Base-by-base conservation (phyloP, 2,888 invertebrate species). In the Drosophila testacea region DNA sequence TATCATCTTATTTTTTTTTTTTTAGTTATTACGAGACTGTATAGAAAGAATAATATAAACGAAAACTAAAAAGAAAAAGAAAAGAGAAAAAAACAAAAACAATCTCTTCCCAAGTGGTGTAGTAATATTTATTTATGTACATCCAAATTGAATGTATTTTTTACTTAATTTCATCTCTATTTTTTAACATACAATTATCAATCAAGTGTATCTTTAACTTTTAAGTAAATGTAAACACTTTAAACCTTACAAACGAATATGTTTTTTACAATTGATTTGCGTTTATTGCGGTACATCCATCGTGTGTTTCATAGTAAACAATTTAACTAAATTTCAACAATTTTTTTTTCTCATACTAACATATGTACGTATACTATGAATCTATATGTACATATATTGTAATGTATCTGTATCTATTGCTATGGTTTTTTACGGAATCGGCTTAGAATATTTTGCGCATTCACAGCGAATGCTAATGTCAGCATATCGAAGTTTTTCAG, bases 401-500 rank as follows among this genome's bases (percentile, higher is more conserved):
- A 34, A 2, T 52, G 38, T 54, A 41, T 41, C 30, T 54, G 39
- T 34, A 44, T 38, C 22, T 32, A 38, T 44, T 44, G 27, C 22
- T 48, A 27, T 9, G 73, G 32, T 27, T 67, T 67, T 61, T 36
- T 69, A 34, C 57, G 65, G 2, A 50, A 27, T 22, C 64, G 69
- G 6, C 36, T 60, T 9, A 83, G 4, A 2, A 76, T 39, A 4
- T 85, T 92, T 78, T 93, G 92, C 69, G 95, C 55, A 90, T 93
- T 94, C 11, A 96, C 95, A 92, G 93, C 93, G 52, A 95, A 90
- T 3, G 96, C 94, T 75, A 96, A 91, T 13, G 94, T 90, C 70
- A 96, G 91, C 60, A 97, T 92, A 13, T 93, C 93, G 47, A 96
- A 92, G 93, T 97, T 98, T 89, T 94, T 96, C 83, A 94, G 95